Percentiles rank a stretch among this genome's conserved stretches.
Evolutionary conservation across 1,140 invertebrate genomes (phyloP).

Genomic region (Bemisia tabaci): DNA sequence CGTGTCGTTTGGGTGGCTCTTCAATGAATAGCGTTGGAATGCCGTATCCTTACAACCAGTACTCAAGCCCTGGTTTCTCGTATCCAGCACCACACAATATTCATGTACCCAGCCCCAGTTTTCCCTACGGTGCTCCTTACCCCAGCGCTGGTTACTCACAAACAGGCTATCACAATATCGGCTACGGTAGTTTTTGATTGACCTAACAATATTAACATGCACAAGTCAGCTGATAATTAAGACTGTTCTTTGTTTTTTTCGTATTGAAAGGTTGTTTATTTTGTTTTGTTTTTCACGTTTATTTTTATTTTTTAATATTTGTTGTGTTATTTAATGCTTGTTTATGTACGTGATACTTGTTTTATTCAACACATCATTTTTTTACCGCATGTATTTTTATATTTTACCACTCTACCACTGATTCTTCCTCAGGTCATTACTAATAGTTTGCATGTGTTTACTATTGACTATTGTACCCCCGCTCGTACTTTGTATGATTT

Average conservation of each 20-base stretch:
- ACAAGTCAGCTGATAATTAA: not conserved
- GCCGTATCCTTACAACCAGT: constrained; percentile 31
- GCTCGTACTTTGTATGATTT: not conserved
- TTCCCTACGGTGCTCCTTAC: constrained; percentile 33
- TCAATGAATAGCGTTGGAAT: constrained; percentile 22
- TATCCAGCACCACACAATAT: constrained; percentile 32
- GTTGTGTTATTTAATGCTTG: not conserved
- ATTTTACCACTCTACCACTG: not conserved
- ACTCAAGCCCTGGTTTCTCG: constrained; percentile 25
- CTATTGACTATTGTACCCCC: not conserved
- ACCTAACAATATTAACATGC: not conserved
- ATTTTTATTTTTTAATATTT: not conserved
- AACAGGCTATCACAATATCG: not conserved
- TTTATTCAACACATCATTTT: not conserved
- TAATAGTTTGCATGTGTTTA: not conserved
- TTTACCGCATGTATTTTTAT: not conserved
- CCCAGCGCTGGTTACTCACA: not conserved
- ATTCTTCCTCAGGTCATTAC: not conserved
- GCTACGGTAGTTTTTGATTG: not conserved
- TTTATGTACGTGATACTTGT: not conserved
- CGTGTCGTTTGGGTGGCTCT: constrained; percentile 19
- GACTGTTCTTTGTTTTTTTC: not conserved
- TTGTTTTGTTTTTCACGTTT: not conserved
- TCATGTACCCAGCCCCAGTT: constrained; percentile 39
- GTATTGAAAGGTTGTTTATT: not conserved